These are phyloP conservation scores for Trissolcus brochymenae DNA, from an alignment of 2,888 invertebrate species.

Conservation along the genomic window DNA sequence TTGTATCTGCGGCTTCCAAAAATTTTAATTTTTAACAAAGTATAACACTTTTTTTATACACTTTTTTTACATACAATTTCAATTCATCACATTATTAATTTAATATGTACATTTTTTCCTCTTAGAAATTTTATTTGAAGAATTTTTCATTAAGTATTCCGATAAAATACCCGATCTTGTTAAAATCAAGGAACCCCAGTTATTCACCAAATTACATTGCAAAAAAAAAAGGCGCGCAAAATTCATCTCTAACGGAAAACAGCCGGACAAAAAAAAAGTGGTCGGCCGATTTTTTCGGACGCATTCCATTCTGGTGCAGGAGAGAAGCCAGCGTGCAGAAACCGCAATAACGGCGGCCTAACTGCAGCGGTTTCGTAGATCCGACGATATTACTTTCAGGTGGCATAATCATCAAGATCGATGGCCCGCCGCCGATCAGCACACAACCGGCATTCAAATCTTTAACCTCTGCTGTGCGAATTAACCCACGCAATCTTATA, in stretches of 20 bases:
- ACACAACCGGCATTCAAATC: constrained; percentile 47
- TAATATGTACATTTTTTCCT: too few species aligned
- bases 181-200: too few species aligned
- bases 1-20: too few species aligned
- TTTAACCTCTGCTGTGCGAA: constrained; percentile 50
- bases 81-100: too few species aligned
- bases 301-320: constrained; percentile 45
- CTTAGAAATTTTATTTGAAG: too few species aligned
- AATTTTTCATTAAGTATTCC: too few species aligned
- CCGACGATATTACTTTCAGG: constrained; percentile 58
- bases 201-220: too few species aligned
- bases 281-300: constrained; percentile 27
- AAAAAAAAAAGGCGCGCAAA: not conserved
- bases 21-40: too few species aligned
- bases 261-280: constrained; percentile 2
- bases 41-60: too few species aligned
- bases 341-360: constrained; percentile 56
- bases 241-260: constrained; percentile 12
- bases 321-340: constrained; percentile 41
- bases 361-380: constrained; percentile 57
- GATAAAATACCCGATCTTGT: too few species aligned
- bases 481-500: constrained; percentile 20
- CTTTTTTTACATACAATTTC: too few species aligned
- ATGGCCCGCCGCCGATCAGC: constrained; percentile 41
- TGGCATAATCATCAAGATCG: constrained; percentile 55